Percentiles rank a stretch among this genome's conserved stretches.
Conservation (phyloP, 2,888 invertebrate species). For the Ephialtes manifestator region DNA sequence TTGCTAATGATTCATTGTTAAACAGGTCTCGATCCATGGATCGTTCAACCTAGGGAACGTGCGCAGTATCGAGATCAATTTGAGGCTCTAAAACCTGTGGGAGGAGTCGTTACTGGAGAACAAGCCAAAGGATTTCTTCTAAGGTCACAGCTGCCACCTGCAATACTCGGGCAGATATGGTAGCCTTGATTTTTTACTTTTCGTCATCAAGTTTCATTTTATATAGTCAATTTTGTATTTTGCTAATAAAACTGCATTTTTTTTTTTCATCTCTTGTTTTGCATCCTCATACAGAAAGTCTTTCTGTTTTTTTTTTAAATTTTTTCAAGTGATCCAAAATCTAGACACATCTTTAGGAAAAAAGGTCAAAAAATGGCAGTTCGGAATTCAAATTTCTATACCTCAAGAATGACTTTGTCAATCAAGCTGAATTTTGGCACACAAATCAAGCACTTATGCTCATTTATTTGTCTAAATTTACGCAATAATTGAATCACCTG, state of each 20-base stretch:
- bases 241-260: background rate
- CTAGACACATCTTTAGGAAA: no score
- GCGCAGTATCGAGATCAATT: slow-evolving; percentile 97
- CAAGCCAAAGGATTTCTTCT: slow-evolving; percentile 98
- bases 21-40: slow-evolving; percentile 92
- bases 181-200: slow-evolving; percentile 84
- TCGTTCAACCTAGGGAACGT: slow-evolving; percentile 94
- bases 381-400: no score
- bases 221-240: background rate
- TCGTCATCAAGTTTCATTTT: background rate
- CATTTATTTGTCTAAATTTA: no score
- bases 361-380: no score
- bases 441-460: no score
- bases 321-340: no score
- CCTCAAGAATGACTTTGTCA: no score
- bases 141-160: slow-evolving; percentile 96
- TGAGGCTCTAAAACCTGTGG: slow-evolving; percentile 93
- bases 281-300: no score
- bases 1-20: background rate
- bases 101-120: slow-evolving; percentile 95
- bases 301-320: no score
- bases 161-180: slow-evolving; percentile 98
- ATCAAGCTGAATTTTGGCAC: no score
- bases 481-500: no score
- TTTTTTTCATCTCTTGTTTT: background rate